Base-by-base conservation (phyloP, 2,797 vertebrate genomes). In the Garrulus glandarius region DNA sequence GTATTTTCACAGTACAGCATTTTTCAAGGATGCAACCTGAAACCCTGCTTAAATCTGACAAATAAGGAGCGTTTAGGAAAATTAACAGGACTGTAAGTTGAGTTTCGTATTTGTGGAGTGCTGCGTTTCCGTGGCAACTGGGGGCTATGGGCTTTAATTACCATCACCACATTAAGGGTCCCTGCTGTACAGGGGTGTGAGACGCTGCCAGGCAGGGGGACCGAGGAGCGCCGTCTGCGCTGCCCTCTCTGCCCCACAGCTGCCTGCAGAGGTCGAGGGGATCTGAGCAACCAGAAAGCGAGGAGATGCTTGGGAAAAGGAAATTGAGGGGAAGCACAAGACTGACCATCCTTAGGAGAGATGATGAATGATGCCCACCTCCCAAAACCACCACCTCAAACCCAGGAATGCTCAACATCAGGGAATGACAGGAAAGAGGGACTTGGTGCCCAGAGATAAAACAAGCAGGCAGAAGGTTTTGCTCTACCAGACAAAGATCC, bases 71-170 rank as follows among this genome's bases (percentile, higher is more conserved):
- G 1, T 84, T 87, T 63, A 72, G 92, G 47, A 82, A 79, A 94
- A 93, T 29, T 49, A 96, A 56, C 2, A 61, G 61, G 79, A 50
- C 44, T 0, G 2, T 57, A 93, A 95, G 72, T 89, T 82, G 85
- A 26, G 52, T 57, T 92, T 8, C 5, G 49, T 95, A 77, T 87
- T 95, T 94, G 95, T 59, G 79, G 79, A 93, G 83, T 59, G 92
- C 90, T 89, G 86, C 0, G 87, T 97, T 97, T 96, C 97, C 79
- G 3, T 92, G 87, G 96, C 76, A 96, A 97, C 89, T 8, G 0
- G 37, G 75, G 92, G 55, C 55, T 86, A 29, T 2, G 5, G 84
- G 74, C 88, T 96, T 93, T 95, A 94, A 97, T 97, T 96, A 77
- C 68, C 5, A 10, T 49, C 0, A 2, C 3, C 11, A n/a, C 8